These are phyloP conservation scores for Amphimallon solstitiale DNA, from an alignment of 2,888 invertebrate species.

Conservation along the genomic window DNA sequence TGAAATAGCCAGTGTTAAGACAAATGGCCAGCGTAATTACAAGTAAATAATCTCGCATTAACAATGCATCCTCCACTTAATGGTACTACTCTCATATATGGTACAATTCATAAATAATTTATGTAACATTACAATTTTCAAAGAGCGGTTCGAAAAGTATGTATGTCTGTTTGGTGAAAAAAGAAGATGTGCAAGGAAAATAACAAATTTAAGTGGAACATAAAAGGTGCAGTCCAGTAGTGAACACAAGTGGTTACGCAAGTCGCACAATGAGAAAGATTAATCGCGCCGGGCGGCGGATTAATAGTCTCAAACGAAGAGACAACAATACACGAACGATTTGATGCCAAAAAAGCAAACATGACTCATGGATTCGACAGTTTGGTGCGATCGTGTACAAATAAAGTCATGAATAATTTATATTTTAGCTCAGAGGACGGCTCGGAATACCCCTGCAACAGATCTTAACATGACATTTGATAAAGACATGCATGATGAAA, in stretches of 20 bases:
- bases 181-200: conserved; percentile 18
- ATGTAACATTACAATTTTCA: conserved; percentile 16
- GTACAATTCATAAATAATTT: conserved; percentile 1
- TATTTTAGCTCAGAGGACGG: not conserved
- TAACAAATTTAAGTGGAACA: conserved; percentile 18
- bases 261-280: conserved; percentile 12
- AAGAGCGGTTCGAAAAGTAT: not conserved
- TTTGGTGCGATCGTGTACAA: conserved; percentile 16
- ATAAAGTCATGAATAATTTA: conserved; percentile 29
- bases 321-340: conserved; percentile 21
- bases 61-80: not conserved
- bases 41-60: too few relatives aligned
- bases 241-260: conserved; percentile 11
- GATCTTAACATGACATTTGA: too few relatives aligned
- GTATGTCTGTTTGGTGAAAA: not conserved
- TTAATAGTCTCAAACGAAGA: conserved; percentile 9
- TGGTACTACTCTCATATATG: conserved; percentile 2
- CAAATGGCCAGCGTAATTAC: too few relatives aligned
- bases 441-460: not conserved
- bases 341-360: conserved; percentile 20
- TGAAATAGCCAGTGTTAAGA: too few relatives aligned
- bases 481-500: too few relatives aligned
- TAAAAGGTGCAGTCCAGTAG: conserved; percentile 8
- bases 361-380: conserved; percentile 26
- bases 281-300: conserved; percentile 13